Percentiles rank a stretch among this genome's conserved stretches.
These are phyloP conservation scores for Hydroisotoma schaefferi DNA, from an alignment of 2,888 invertebrate species.

Conservation along the genomic window DNA sequence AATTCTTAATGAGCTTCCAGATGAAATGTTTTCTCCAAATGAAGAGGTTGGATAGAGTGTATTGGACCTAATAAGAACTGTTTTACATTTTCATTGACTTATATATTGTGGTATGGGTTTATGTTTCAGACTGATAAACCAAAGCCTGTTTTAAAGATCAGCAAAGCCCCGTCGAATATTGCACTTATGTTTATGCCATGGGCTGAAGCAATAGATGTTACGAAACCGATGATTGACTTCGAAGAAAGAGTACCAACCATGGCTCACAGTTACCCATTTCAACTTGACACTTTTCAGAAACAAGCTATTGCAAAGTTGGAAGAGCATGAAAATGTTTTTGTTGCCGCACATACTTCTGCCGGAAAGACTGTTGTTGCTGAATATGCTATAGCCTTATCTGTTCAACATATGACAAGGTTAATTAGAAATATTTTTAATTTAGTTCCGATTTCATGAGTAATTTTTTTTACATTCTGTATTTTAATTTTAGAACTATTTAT, in stretches of 20 bases:
- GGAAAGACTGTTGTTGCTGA: constrained; percentile 99
- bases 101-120: too few species aligned
- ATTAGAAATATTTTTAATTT: neutral
- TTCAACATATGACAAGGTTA: constrained; percentile 81
- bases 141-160: constrained; percentile 67
- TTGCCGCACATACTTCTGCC: constrained; percentile 98
- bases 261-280: constrained; percentile 83
- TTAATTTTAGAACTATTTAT: constrained; percentile 70
- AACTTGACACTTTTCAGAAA: constrained; percentile 95
- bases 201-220: constrained; percentile 83
- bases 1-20: constrained; percentile 24
- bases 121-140: too few species aligned
- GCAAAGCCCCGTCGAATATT: constrained; percentile 54
- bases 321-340: constrained; percentile 91
- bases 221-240: constrained; percentile 75
- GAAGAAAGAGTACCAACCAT: constrained; percentile 73
- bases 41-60: constrained; percentile 8
- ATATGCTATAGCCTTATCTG: constrained; percentile 95
- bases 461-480: neutral
- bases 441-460: too few species aligned
- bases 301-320: constrained; percentile 92
- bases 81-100: constrained; percentile 11
- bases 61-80: too few species aligned
- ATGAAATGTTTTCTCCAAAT: constrained; percentile 3
- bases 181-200: constrained; percentile 65